phyloP scores from a whole-genome alignment of 2,888 invertebrate species.

The Chydorus sphaericus region DNA sequence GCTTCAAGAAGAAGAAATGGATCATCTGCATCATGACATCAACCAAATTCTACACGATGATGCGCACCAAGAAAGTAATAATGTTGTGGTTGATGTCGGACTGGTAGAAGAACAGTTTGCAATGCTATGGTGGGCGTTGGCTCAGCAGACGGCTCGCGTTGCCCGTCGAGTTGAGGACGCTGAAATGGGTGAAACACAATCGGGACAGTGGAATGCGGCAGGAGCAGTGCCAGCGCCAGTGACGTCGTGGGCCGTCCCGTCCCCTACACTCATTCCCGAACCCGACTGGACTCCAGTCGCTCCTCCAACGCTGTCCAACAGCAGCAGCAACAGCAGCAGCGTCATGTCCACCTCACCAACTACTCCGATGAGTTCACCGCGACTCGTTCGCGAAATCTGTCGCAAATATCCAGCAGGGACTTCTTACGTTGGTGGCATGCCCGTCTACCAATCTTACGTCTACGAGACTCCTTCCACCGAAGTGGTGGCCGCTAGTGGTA shows the following conservation, averaged over 20 bases:
- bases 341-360: not conserved
- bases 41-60: no score
- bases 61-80: no score
- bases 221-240: not conserved
- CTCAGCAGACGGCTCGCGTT: constrained; percentile 12
- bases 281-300: not conserved
- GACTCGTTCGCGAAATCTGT: constrained; percentile 7
- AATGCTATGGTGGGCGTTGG: constrained; percentile 10
- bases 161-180: constrained; percentile 2
- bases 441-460: not conserved
- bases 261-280: not conserved
- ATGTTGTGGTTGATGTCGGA: constrained; percentile 6
- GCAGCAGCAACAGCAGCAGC: not conserved
- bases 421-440: not conserved
- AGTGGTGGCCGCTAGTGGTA: no score
- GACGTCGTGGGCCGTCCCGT: not conserved
- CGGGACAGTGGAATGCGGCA: not conserved
- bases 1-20: no score
- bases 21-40: no score
- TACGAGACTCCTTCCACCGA: not conserved
- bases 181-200: not conserved
- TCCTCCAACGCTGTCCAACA: not conserved
- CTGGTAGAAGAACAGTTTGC: constrained; percentile 8
- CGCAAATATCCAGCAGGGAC: not conserved
- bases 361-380: constrained; percentile 6